A percentile compares a stretch with the other conserved stretches of the same genome.
These are phyloP conservation scores for Muntiacus muntjak DNA, from an alignment of 2,113 vertebrate genomes.

Conservation along the genomic window DNA sequence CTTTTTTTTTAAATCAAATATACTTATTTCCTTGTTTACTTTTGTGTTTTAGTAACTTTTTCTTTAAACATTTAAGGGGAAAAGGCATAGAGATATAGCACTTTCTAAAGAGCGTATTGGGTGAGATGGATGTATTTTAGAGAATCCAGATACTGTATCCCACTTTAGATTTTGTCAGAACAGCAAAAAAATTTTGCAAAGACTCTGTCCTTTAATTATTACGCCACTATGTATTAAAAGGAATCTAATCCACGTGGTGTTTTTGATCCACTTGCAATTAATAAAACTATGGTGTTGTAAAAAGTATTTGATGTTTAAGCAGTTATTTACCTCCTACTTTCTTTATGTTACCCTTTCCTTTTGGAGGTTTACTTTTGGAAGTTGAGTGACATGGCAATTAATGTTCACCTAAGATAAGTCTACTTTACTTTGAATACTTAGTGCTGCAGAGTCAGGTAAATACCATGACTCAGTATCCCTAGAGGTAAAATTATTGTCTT, in stretches of 20 bases:
- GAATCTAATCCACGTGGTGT: background rate
- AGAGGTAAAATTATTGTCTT: background rate
- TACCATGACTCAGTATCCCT: background rate
- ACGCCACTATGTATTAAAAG: background rate
- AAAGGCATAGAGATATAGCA: background rate
- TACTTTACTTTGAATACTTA: constrained; percentile 1
- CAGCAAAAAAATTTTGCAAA: constrained; percentile 36
- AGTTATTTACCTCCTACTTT: background rate
- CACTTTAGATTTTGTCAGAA: background rate
- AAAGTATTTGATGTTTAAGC: constrained; percentile 34
- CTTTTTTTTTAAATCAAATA: background rate
- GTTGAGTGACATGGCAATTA: background rate
- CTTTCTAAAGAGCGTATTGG: constrained; percentile 13
- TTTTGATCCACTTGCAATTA: constrained; percentile 39
- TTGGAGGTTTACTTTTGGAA: background rate
- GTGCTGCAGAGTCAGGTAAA: background rate
- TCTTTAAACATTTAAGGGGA: background rate
- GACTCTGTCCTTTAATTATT: constrained; percentile 48
- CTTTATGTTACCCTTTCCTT: constrained; percentile 18
- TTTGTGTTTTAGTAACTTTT: constrained; percentile 2
- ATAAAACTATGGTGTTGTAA: background rate
- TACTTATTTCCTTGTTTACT: background rate
- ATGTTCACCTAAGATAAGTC: background rate
- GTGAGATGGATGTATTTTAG: background rate
- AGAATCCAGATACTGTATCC: background rate